Conservation (phyloP, 2,113 vertebrate species). For the Aviceda subcristata region DNA sequence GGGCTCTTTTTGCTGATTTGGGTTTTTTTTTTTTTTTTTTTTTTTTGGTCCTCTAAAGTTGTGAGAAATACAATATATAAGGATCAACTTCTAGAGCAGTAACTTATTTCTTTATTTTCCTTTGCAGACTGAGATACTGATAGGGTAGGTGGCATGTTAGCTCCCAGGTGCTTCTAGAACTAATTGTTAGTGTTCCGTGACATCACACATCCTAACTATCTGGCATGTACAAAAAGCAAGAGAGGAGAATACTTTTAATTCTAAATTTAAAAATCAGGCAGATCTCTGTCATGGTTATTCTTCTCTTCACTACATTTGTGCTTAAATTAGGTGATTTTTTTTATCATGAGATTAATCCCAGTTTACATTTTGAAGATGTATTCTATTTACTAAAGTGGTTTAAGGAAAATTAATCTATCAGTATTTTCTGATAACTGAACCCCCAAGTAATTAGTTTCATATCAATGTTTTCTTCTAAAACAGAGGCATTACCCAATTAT, state of each 20-base stretch:
- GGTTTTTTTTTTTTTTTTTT: no score
- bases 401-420: not conserved
- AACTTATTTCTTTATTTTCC: not conserved
- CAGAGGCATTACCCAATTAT: not conserved
- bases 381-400: not conserved
- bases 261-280: not conserved
- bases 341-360: not conserved
- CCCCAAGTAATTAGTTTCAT: not conserved
- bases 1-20: not conserved
- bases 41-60: no score
- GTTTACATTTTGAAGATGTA: not conserved
- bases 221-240: not conserved
- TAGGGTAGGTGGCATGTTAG: not conserved
- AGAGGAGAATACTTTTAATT: not conserved
- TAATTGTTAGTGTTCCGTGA: not conserved
- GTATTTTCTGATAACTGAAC: not conserved
- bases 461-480: not conserved
- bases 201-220: not conserved
- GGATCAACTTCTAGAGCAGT: not conserved
- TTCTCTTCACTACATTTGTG: not conserved
- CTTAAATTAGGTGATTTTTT: not conserved
- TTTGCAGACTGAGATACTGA: not conserved
- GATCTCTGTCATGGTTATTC: not conserved
- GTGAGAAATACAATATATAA: not conserved
- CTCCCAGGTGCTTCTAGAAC: not conserved